phyloP scores from a whole-genome alignment of 2,888 invertebrate species.

The Cylloceria caligata region DNA sequence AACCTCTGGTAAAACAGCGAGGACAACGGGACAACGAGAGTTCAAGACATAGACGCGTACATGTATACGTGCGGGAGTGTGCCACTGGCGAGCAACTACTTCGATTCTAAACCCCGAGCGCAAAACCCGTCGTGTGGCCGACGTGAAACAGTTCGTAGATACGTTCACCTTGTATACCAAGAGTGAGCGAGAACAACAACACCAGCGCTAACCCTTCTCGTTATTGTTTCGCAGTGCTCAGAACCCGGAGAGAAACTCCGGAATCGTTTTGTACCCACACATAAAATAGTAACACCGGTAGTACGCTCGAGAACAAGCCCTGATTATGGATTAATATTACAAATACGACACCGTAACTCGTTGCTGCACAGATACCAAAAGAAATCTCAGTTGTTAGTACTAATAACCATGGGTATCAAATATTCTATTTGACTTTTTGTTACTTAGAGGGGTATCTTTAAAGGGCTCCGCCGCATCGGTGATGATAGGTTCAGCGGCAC shows the following conservation, averaged over 20 bases:
- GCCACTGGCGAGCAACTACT: constrained; percentile 73
- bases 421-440: neutral
- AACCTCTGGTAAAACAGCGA: neutral
- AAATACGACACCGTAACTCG: constrained; percentile 63
- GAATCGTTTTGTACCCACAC: constrained; percentile 18
- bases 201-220: constrained; percentile 19
- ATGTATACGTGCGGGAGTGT: neutral
- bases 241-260: neutral
- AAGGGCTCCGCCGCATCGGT: too few species aligned
- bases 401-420: constrained; percentile 2
- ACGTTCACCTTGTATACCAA: neutral
- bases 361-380: too few species aligned
- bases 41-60: neutral
- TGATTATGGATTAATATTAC: constrained; percentile 72
- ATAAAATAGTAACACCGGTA: neutral
- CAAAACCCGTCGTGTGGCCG: constrained; percentile 67
- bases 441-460: too few species aligned
- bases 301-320: constrained; percentile 36
- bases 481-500: too few species aligned
- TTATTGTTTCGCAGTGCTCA: constrained; percentile 17
- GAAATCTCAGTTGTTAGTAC: neutral
- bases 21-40: constrained; percentile 17
- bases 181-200: constrained; percentile 6
- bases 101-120: constrained; percentile 73
- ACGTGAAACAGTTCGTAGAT: constrained; percentile 42